Evolutionary conservation across 2,888 invertebrate genomes (phyloP).

Genomic region (Hartigia nigra): DNA sequence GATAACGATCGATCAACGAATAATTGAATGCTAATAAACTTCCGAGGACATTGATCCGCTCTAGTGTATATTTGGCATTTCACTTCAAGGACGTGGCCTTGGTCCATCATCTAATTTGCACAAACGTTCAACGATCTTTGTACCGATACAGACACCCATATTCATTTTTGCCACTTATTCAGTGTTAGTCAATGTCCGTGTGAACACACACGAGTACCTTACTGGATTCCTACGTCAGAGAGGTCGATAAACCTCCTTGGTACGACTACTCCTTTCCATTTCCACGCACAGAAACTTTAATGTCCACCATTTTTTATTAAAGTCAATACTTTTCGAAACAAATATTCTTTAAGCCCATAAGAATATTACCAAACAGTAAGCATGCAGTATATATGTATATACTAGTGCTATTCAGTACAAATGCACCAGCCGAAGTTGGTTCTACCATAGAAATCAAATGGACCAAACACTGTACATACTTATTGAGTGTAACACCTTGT

Average conservation of each 20-base stretch:
- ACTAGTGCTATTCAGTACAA: background rate
- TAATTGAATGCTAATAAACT: background rate
- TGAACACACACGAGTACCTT: background rate
- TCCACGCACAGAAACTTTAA: background rate
- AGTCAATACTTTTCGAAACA: background rate
- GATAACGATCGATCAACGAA: background rate
- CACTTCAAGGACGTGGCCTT: slow-evolving; percentile 4
- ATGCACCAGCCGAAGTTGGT: background rate
- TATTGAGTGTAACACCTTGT: background rate
- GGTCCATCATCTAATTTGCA: slow-evolving; percentile 6
- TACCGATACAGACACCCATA: background rate
- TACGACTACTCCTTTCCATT: background rate
- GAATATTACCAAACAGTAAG: background rate
- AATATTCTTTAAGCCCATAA: background rate
- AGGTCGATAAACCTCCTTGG: background rate
- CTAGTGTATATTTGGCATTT: background rate
- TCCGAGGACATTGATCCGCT: background rate
- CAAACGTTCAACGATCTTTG: background rate
- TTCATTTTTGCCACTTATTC: background rate
- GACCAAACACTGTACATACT: background rate
- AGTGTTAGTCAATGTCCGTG: background rate
- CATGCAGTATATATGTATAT: background rate
- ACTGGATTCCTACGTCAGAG: background rate
- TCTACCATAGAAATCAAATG: background rate
- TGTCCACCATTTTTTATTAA: background rate